Conservation (phyloP, 2,113 vertebrate species). For the Petromus typicus region DNA sequence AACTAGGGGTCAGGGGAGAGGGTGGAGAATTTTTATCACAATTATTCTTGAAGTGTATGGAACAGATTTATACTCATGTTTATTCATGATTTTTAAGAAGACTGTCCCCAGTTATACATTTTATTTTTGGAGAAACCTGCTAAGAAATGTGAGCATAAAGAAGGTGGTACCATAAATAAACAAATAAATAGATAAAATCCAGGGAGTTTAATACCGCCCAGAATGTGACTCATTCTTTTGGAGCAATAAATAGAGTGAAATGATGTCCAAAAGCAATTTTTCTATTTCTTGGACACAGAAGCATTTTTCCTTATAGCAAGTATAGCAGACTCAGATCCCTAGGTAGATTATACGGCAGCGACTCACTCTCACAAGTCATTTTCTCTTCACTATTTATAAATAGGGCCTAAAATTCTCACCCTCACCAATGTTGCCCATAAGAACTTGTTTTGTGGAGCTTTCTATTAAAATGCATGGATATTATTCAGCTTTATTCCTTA, state of each 20-base stretch:
- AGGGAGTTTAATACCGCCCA: constrained; percentile 67
- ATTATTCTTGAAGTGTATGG: constrained; percentile 45
- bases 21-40: constrained; percentile 64
- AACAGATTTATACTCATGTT: constrained; percentile 78
- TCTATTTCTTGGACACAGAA: constrained; percentile 45
- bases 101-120: constrained; percentile 71
- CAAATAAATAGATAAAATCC: constrained; percentile 60
- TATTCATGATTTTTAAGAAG: constrained; percentile 79
- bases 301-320: constrained; percentile 34
- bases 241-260: constrained; percentile 72
- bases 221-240: constrained; percentile 81
- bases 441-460: constrained; percentile 26
- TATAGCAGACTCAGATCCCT: not conserved
- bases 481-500: constrained; percentile 30
- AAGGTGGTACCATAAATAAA: constrained; percentile 60
- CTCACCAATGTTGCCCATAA: not conserved
- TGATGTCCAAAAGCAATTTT: constrained; percentile 74
- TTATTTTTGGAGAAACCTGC: constrained; percentile 71
- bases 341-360: constrained; percentile 12
- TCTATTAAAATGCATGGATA: not conserved
- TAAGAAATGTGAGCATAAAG: constrained; percentile 68
- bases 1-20: constrained; percentile 41
- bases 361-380: not conserved
- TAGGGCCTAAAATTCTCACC: constrained; percentile 22
- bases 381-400: constrained; percentile 24